Base-by-base conservation (phyloP, 2,797 vertebrate species). In the Scomberomorus guttatus region DNA sequence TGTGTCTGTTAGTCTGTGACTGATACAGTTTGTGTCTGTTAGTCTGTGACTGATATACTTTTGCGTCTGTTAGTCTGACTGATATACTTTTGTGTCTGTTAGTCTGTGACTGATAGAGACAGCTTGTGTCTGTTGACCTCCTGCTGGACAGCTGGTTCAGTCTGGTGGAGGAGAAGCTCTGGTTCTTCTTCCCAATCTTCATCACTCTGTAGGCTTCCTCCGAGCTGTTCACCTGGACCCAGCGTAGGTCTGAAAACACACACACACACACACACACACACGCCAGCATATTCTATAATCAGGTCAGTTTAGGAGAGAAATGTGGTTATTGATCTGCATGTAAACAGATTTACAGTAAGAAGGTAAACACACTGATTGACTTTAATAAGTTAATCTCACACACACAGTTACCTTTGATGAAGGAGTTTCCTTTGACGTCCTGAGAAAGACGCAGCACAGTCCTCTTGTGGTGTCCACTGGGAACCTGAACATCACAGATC, bases 391-490 rank as follows among this genome's bases (percentile, higher is more conserved):
- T 22, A 4, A 5, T 44, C 15, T 18, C 62, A 39, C 39, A 66
- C 20, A 46, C 10, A 55, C 27, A 25, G 24, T 39, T 50, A 98
- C 98, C 97, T 97, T 97, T 99, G 57, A 99, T 95, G 80, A 97
- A 99, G 34, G 97, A 95, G 87, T 96, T 98, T 22, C 97, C 98
- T 89, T 97, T 98, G 79, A 97, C 42, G 27, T 99, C 98, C 92
- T 98, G 97, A 22, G 97, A 97, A 87, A 99, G 94, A 24, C 97
- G 96, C 0, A 99, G 87, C 0, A 93, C 92, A 15, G 95, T 96
- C 76, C 97, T 96, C 82, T 90, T 97, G 56, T 91, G 89, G 13
- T 93, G 90, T 18, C 95, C 94, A 8, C 66, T 82, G 18, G 96
- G 90, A 6, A 95, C 12, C 78, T 97, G 96, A 83, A 74, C 50